Conservation (phyloP, 2,888 invertebrate genomes). For the Odontocolon sp. region DNA sequence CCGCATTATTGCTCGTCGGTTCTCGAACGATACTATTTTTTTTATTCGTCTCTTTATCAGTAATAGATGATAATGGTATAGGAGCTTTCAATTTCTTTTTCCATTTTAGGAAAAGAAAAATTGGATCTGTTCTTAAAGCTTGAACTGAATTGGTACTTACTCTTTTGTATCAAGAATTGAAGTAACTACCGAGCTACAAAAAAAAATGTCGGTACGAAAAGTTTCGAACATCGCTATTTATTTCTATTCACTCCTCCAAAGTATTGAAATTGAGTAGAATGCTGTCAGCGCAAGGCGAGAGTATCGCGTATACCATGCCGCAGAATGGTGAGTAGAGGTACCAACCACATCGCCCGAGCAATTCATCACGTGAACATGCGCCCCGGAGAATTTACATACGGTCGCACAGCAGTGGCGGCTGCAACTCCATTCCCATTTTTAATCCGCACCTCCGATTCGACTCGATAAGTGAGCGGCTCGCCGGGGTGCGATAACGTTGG, state of each 20-base stretch:
- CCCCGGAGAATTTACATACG: constrained; percentile 56
- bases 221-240: neutral
- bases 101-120: too few relatives aligned
- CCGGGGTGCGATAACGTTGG: constrained; percentile 54
- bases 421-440: constrained; percentile 57
- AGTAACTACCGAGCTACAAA: too few relatives aligned
- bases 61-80: too few relatives aligned
- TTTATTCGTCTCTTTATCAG: neutral
- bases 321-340: neutral
- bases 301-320: constrained; percentile 6
- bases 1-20: constrained; percentile 10
- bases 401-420: constrained; percentile 35
- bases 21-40: neutral
- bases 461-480: constrained; percentile 69
- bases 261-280: constrained; percentile 31
- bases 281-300: constrained; percentile 5
- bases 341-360: constrained; percentile 50
- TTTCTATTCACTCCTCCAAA: constrained; percentile 5
- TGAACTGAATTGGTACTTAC: too few relatives aligned
- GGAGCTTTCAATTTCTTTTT: too few relatives aligned
- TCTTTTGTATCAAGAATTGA: too few relatives aligned
- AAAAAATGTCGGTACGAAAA: too few relatives aligned
- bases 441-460: constrained; percentile 66
- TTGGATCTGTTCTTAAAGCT: too few relatives aligned
- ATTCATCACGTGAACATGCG: constrained; percentile 58